Evolutionary conservation across 2,797 vertebrate genomes (phyloP).

Genomic region (Ataeniobius toweri): DNA sequence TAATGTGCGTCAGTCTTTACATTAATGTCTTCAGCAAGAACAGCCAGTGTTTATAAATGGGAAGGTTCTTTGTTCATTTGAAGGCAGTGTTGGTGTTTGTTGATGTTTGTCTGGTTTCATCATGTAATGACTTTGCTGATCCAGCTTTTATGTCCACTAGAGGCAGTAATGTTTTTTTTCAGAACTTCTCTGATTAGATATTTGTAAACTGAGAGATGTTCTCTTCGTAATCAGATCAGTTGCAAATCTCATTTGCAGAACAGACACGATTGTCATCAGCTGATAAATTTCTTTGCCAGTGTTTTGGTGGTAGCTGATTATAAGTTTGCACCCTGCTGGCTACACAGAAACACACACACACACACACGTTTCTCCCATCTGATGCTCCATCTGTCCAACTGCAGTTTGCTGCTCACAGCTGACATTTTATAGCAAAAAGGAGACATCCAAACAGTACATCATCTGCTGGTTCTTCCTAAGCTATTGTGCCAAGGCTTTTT

Average conservation of each 20-base stretch:
- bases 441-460: conserved; percentile 43
- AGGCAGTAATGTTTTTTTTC: conserved; percentile 1
- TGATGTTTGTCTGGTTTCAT: conserved; percentile 2
- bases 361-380: conserved; percentile 37
- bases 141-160: not conserved
- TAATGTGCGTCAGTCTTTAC: conserved; percentile 1
- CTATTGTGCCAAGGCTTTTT: conserved; percentile 36
- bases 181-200: conserved; percentile 14
- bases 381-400: conserved; percentile 40
- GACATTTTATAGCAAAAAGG: conserved; percentile 51
- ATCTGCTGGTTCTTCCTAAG: conserved; percentile 39
- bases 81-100: conserved; percentile 8
- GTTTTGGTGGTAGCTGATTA: conserved; percentile 27
- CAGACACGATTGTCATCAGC: conserved; percentile 18
- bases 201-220: conserved; percentile 21
- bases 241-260: conserved; percentile 17
- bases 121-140: not conserved
- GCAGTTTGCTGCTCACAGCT: conserved; percentile 20
- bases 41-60: not conserved
- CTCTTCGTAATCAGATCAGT: conserved; percentile 25
- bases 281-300: conserved; percentile 39
- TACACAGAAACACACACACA: conserved; percentile 22
- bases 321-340: conserved; percentile 41
- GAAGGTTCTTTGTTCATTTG: not conserved
- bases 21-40: conserved; percentile 10